Percentiles rank a stretch among this genome's conserved stretches.
Evolutionary conservation across 2,888 invertebrate species (phyloP).

Genomic region (Drosophila setosimentum): DNA sequence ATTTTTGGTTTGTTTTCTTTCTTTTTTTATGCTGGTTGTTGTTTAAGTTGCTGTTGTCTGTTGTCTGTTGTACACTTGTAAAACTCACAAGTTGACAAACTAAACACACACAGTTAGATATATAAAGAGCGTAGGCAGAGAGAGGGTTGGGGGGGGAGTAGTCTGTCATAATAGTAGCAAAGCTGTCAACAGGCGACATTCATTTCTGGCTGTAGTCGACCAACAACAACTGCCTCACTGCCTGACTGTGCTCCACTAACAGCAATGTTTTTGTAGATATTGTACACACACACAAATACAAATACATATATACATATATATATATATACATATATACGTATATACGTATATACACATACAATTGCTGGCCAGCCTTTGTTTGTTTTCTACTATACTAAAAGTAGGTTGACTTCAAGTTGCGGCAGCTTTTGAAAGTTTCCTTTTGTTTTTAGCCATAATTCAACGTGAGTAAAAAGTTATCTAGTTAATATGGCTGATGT

Average conservation of each 20-base stretch:
- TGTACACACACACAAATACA: not conserved
- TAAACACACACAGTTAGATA: not conserved
- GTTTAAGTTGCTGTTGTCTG: conserved; percentile 7
- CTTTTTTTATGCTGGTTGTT: conserved; percentile 1
- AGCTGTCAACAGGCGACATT: conserved; percentile 63
- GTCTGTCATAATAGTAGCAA: conserved; percentile 14
- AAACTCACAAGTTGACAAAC: conserved; percentile 44
- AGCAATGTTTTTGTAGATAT: conserved; percentile 14
- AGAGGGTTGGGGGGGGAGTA: not conserved
- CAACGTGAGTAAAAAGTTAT: not conserved
- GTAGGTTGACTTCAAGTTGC: not conserved
- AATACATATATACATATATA: fast-evolving
- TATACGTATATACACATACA: not conserved
- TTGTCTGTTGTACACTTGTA: conserved; percentile 51
- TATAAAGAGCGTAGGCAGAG: not conserved
- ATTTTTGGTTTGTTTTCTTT: conserved; percentile 16
- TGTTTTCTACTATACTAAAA: not conserved
- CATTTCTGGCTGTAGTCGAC: conserved; percentile 1
- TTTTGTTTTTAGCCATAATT: not conserved
- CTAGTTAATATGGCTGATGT: not conserved
- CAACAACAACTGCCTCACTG: conserved; percentile 8
- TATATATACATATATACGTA: not conserved
- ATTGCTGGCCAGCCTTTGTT: not conserved
- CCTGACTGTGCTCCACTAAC: conserved; percentile 31
- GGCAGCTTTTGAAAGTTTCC: not conserved